These are phyloP conservation scores for Halichoerus grypus DNA, from an alignment of 2,113 vertebrate genomes.

Conservation along the genomic window DNA sequence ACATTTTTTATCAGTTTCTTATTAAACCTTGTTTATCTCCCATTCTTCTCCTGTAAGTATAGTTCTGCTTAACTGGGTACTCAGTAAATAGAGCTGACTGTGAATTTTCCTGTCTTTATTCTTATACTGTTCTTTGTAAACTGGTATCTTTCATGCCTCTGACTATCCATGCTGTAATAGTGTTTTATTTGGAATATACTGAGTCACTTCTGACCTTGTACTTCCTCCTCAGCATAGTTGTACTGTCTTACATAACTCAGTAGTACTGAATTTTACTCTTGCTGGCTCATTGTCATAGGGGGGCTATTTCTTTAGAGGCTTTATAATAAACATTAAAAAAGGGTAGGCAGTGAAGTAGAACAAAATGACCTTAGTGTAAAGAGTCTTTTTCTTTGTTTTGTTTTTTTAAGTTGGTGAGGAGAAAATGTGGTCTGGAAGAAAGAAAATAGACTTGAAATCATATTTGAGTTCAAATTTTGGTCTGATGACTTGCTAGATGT, in stretches of 20 bases:
- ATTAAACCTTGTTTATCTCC: background rate
- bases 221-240: background rate
- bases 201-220: background rate
- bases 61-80: background rate
- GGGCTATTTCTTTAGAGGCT: background rate
- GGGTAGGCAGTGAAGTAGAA: background rate
- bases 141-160: background rate
- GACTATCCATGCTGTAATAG: background rate
- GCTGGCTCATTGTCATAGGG: background rate
- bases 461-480: constrained; percentile 3
- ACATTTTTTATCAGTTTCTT: constrained; percentile 1
- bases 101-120: constrained; percentile 30
- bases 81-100: background rate
- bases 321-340: constrained; percentile 34
- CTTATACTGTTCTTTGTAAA: background rate
- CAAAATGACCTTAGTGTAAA: constrained; percentile 19
- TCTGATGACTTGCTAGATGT: background rate
- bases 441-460: constrained; percentile 1
- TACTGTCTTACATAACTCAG: background rate
- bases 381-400: background rate
- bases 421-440: background rate
- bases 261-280: constrained; percentile 5
- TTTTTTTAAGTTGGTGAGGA: constrained; percentile 1
- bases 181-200: constrained; percentile 33
- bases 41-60: background rate